phyloP scores from a whole-genome alignment of 2,113 vertebrate species.

The Nannobrachium achirus region DNA sequence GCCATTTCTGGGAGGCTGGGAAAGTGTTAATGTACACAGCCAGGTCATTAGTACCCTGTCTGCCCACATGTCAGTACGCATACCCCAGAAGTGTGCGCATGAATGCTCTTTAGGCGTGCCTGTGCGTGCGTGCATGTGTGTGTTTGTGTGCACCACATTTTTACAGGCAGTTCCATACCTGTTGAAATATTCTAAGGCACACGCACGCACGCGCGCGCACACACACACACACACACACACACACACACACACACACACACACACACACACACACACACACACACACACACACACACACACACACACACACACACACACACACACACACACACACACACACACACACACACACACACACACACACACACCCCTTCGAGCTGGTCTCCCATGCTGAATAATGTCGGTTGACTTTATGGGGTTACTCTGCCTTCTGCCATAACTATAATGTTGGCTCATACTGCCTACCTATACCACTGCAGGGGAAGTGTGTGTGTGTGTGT shows the following conservation, averaged over 20 bases:
- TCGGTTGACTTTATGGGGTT: conserved; percentile 1
- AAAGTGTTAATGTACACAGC: no score
- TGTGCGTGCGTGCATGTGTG: not conserved
- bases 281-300: conserved; percentile 1
- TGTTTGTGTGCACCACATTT: not conserved
- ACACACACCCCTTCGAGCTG: not conserved
- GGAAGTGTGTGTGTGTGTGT: not conserved
- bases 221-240: not conserved
- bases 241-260: not conserved
- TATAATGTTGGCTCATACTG: not conserved
- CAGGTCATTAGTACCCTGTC: conserved; percentile 9
- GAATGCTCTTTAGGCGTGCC: not conserved
- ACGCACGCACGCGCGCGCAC: not conserved
- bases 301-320: conserved; percentile 14
- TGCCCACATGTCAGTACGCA: conserved; percentile 14
- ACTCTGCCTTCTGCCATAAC: not conserved
- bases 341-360: not conserved
- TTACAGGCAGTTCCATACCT: not conserved
- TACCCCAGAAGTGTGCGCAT: conserved; percentile 33
- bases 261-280: conserved; percentile 7
- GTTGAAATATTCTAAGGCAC: not conserved
- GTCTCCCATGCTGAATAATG: conserved; percentile 1
- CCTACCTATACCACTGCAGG: not conserved
- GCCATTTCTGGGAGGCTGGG: no score
- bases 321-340: conserved; percentile 5